Evolutionary conservation across 2,888 invertebrate genomes (phyloP), one percentile per base, ranked within the genome.

Genomic region (Coremacera marginata): DNA sequence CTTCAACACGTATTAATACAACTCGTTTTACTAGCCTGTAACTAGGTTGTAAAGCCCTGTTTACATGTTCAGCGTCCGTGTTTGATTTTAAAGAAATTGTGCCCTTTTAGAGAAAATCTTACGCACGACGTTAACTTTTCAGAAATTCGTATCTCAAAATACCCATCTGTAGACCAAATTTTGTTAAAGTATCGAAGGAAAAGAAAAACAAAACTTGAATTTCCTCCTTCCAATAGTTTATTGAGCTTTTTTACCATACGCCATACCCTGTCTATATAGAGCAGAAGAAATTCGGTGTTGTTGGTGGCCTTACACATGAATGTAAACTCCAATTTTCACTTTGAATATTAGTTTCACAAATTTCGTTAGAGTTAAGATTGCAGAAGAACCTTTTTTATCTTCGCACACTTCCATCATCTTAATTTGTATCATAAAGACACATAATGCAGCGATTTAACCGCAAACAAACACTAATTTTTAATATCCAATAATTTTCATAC

Each of bases 11-110:
- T n/a, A 70, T 70, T 77, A 77, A 77, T 63, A 14, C 60, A 88
- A 88, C 88, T 88, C 88, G 88, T 88, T 88, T 88, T 88, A 88
- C 88, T 88, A 88, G 88, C 89, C 88, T 88, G 88, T 88, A 88
- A 87, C 84, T 88, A 87, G 89, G 88, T 88, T 88, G 88, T 88
- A 88, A 88, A 88, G 88, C 89, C 88, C 88, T 89, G 89, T 86
- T 87, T 88, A 80, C 83, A 84, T 75, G 60, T 51, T 72, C 65
- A 76, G 70, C 51, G 31, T 77, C 71, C 75, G 75, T 85, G 83
- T 84, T 83, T 82, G 84, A 84, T 80, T 81, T 78, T 62, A 77
- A 78, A 77, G 78, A 76, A 74, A 37, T 57, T 78, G 77, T 80
- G 81, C 79, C 81, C 80, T 81, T 78, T 49, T 73, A 76, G 75